A percentile compares a stretch with the other conserved stretches of the same genome.
Evolutionary conservation across 2,888 invertebrate genomes (phyloP).

Genomic region (Drosophila demipolita): DNA sequence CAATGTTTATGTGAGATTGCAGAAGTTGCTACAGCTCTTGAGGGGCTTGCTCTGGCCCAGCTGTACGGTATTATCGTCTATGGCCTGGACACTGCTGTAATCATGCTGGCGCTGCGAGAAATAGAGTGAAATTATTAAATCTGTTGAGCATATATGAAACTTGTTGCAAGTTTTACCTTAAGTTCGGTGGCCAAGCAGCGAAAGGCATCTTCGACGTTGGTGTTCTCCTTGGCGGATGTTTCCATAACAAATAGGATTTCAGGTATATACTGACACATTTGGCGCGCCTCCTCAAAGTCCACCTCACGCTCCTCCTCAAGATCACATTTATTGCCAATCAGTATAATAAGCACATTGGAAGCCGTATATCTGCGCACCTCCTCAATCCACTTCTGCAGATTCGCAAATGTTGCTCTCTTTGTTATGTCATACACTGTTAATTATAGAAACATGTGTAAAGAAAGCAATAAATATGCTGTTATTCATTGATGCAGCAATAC

Average conservation of each 20-base stretch:
- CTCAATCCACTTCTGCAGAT: slow-evolving; percentile 97
- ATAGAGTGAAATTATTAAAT: neutral
- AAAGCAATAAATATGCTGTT: slow-evolving; percentile 36
- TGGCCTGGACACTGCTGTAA: slow-evolving; percentile 87
- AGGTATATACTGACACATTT: slow-evolving; percentile 93
- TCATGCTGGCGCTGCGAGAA: slow-evolving; percentile 90
- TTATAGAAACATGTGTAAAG: neutral
- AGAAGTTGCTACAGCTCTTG: slow-evolving; percentile 89
- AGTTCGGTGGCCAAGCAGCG: slow-evolving; percentile 93
- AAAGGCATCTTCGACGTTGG: slow-evolving; percentile 95
- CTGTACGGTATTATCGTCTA: slow-evolving; percentile 88
- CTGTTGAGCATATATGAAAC: neutral
- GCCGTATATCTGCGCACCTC: slow-evolving; percentile 98
- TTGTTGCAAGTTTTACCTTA: slow-evolving; percentile 87
- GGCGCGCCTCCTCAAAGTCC: slow-evolving; percentile 93
- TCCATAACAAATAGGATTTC: slow-evolving; percentile 95
- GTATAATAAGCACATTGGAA: slow-evolving; percentile 94
- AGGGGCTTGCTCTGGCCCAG: slow-evolving; percentile 89
- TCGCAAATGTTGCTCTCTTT: slow-evolving; percentile 95
- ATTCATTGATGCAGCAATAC: slow-evolving; percentile 58
- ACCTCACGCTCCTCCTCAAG: slow-evolving; percentile 92
- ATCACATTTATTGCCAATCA: slow-evolving; percentile 97
- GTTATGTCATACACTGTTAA: slow-evolving; percentile 96
- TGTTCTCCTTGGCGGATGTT: slow-evolving; percentile 96
- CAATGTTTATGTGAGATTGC: slow-evolving; percentile 83